A percentile compares a stretch with the other conserved stretches of the same genome.
phyloP scores from a whole-genome alignment of 2,113 vertebrate genomes.

The Rhinolophus ferrumequinum region DNA sequence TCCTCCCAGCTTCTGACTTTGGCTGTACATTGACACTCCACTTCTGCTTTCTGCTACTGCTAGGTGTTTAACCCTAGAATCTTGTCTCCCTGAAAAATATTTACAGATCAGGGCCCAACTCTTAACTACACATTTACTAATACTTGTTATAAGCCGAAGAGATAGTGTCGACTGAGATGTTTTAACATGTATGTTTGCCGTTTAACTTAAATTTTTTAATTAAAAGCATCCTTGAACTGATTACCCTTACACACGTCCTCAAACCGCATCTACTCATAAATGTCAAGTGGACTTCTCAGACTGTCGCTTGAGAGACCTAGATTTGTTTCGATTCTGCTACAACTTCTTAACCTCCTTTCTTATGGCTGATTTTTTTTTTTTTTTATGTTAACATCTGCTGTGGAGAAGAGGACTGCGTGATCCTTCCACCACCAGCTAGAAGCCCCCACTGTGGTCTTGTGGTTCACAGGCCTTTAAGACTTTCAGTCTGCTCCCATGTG shows the following conservation, averaged over 20 bases:
- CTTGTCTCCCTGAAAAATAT: neutral
- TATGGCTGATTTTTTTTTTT: neutral
- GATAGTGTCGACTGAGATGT: neutral
- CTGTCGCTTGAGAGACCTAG: neutral
- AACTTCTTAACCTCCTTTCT: slow-evolving; percentile 33
- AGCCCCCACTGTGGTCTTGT: neutral
- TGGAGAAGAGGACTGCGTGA: neutral
- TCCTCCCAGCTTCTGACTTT: neutral
- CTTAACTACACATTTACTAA: neutral
- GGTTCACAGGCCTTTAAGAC: neutral
- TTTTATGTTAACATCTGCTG: slow-evolving; percentile 18
- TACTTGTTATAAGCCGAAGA: neutral
- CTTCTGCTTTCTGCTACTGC: neutral
- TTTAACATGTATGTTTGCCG: slow-evolving; percentile 43
- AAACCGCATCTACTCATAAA: slow-evolving; percentile 8
- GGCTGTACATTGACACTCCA: neutral
- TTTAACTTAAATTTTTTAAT: neutral
- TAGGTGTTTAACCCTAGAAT: neutral
- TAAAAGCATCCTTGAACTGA: slow-evolving; percentile 13
- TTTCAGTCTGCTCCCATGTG: neutral
- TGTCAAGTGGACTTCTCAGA: slow-evolving; percentile 2
- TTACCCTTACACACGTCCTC: neutral
- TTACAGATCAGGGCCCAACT: neutral
- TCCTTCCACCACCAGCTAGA: slow-evolving; percentile 50
- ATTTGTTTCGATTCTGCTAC: slow-evolving; percentile 22